A percentile compares a stretch with the other conserved stretches of the same genome.
Evolutionary conservation across 2,113 vertebrate genomes (phyloP).

Genomic region (Rhagologus leucostigma): DNA sequence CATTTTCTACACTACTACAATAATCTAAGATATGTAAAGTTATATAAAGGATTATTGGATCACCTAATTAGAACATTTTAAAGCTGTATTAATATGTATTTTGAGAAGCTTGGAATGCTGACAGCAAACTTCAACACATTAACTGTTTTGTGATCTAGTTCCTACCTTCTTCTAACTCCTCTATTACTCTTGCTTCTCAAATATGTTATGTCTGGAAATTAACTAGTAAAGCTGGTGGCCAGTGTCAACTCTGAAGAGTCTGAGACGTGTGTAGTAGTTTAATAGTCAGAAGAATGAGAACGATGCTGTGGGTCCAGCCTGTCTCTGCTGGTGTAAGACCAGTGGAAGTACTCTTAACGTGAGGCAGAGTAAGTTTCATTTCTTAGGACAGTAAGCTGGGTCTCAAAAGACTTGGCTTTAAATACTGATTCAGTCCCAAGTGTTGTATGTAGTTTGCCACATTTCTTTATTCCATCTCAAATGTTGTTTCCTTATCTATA

Average conservation of each 20-base stretch:
- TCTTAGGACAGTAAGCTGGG: background rate
- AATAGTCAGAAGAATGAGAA: background rate
- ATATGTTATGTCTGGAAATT: background rate
- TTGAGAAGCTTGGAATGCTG: background rate
- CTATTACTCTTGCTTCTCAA: background rate
- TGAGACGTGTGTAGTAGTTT: background rate
- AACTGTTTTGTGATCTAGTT: background rate
- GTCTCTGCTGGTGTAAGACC: background rate
- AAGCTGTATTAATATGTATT: background rate
- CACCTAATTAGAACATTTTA: background rate
- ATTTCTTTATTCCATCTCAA: background rate
- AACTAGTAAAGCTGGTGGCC: background rate
- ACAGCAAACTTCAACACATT: background rate
- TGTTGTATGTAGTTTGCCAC: background rate
- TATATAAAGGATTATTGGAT: background rate
- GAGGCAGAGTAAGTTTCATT: background rate
- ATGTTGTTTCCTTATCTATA: background rate
- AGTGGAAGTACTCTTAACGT: background rate
- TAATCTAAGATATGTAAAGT: background rate
- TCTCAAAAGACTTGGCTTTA: background rate
- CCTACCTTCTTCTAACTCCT: background rate
- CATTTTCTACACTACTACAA: background rate
- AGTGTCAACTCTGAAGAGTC: background rate
- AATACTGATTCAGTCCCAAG: background rate
- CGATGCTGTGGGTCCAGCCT: background rate